Evolutionary conservation across 2,888 invertebrate genomes (phyloP).

Genomic region (Orchesellides sinensis): DNA sequence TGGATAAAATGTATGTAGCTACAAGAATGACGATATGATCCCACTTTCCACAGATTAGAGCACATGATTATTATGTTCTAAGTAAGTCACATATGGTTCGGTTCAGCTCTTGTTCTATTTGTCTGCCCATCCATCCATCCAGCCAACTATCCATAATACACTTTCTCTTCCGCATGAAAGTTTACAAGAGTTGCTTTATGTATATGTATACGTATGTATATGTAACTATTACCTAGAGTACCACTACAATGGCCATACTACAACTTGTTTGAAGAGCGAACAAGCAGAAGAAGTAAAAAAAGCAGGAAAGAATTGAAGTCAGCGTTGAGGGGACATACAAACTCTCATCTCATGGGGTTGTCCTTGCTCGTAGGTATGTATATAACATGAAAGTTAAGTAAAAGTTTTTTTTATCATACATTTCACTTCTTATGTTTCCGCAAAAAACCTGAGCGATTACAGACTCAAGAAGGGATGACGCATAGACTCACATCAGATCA

Average conservation of each 20-base stretch:
- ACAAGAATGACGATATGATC: conserved; percentile 28
- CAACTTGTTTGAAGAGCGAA: conserved; percentile 56
- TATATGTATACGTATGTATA: background rate
- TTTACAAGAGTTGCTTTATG: conserved; percentile 11
- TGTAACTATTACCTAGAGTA: too few relatives aligned
- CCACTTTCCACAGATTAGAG: conserved; percentile 17
- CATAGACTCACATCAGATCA: conserved; percentile 30
- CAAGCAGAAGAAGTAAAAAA: conserved; percentile 44
- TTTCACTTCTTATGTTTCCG: too few relatives aligned
- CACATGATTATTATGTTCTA: conserved; percentile 40
- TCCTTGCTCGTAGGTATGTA: conserved; percentile 24
- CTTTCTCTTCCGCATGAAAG: conserved; percentile 31
- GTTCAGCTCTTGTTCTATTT: conserved; percentile 51
- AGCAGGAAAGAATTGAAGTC: conserved; percentile 23
- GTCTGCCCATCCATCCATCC: conserved; percentile 60
- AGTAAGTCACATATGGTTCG: conserved; percentile 58
- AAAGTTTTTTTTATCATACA: conserved; percentile 17
- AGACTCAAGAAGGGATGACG: conserved; percentile 61
- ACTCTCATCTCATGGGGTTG: conserved; percentile 50
- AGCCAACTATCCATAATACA: conserved; percentile 42
- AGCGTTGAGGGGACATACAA: conserved; percentile 41
- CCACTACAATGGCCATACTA: conserved; percentile 8
- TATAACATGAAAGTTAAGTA: conserved; percentile 17
- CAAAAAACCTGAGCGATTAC: conserved; percentile 65
- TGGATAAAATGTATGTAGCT: conserved; percentile 16